Evolutionary conservation across 2,888 invertebrate species (phyloP).

Genomic region (Platycheirus albimanus): DNA sequence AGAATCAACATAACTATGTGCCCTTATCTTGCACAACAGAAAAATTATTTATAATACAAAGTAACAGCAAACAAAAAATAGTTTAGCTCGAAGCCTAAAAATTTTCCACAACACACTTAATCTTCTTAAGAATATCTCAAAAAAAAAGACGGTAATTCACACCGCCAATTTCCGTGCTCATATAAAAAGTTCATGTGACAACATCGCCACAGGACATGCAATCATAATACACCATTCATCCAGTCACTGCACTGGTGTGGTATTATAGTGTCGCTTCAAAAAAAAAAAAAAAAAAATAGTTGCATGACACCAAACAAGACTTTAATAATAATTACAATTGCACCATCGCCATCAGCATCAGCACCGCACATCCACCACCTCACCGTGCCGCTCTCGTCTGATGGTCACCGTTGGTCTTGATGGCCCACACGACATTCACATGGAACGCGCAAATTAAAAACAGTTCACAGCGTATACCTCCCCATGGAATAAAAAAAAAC

Average conservation of each 20-base stretch:
- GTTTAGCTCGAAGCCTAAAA: too few species aligned
- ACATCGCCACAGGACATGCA: conserved; percentile 70
- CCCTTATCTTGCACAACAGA: too few species aligned
- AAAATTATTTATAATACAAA: too few species aligned
- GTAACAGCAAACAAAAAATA: too few species aligned
- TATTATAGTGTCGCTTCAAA: too few species aligned
- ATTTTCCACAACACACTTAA: not conserved
- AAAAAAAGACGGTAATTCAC: conserved; percentile 35
- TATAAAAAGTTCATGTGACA: conserved; percentile 61
- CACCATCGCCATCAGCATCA: conserved; percentile 31
- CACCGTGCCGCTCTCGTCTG: conserved; percentile 18
- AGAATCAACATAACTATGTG: too few species aligned
- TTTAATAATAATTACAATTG: conserved; percentile 68
- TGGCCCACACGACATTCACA: conserved; percentile 36
- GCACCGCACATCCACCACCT: not conserved
- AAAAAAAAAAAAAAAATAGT: too few species aligned
- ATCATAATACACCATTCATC: conserved; percentile 44
- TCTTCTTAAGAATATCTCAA: conserved; percentile 17
- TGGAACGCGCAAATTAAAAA: conserved; percentile 42
- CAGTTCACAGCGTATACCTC: conserved; percentile 11
- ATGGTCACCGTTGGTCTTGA: not conserved
- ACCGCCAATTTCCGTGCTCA: conserved; percentile 34
- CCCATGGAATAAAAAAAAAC: conserved; percentile 20
- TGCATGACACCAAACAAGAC: conserved; percentile 69
- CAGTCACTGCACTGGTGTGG: conserved; percentile 7